Conservation (phyloP, 1,140 invertebrate genomes). For the Drosophila saltans region DNA sequence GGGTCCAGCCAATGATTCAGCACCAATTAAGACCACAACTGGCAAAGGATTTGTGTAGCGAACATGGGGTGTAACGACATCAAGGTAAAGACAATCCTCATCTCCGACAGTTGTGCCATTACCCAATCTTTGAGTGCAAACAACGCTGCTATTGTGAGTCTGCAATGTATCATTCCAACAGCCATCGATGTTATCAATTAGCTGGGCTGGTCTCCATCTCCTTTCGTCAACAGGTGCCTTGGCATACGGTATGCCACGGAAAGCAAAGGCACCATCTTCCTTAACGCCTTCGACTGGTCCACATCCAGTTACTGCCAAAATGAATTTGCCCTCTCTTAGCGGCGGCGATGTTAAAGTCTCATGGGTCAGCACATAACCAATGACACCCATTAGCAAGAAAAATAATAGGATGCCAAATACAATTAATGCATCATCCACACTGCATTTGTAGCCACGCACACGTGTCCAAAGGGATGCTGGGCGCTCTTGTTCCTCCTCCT, state of each 20-base stretch:
- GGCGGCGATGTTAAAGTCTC: slow-evolving; percentile 84
- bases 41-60: slow-evolving; percentile 89
- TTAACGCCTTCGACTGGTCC: slow-evolving; percentile 90
- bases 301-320: slow-evolving; percentile 90
- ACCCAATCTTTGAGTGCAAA: slow-evolving; percentile 88
- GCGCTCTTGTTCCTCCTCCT: slow-evolving; percentile 75
- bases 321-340: slow-evolving; percentile 88
- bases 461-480: slow-evolving; percentile 67
- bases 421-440: slow-evolving; percentile 84
- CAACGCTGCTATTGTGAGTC: slow-evolving; percentile 87
- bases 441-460: slow-evolving; percentile 74
- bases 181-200: slow-evolving; percentile 87
- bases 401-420: slow-evolving; percentile 85
- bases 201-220: slow-evolving; percentile 89
- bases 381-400: slow-evolving; percentile 86
- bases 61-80: slow-evolving; percentile 90
- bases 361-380: slow-evolving; percentile 86
- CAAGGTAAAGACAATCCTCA: slow-evolving; percentile 92
- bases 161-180: slow-evolving; percentile 92
- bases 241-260: slow-evolving; percentile 94
- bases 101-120: slow-evolving; percentile 87
- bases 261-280: slow-evolving; percentile 90
- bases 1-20: slow-evolving; percentile 89
- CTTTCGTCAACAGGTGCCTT: slow-evolving; percentile 88
- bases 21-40: slow-evolving; percentile 92